Evolutionary conservation across 1,140 invertebrate genomes (phyloP).

Genomic region (Mesaphorura yosii): DNA sequence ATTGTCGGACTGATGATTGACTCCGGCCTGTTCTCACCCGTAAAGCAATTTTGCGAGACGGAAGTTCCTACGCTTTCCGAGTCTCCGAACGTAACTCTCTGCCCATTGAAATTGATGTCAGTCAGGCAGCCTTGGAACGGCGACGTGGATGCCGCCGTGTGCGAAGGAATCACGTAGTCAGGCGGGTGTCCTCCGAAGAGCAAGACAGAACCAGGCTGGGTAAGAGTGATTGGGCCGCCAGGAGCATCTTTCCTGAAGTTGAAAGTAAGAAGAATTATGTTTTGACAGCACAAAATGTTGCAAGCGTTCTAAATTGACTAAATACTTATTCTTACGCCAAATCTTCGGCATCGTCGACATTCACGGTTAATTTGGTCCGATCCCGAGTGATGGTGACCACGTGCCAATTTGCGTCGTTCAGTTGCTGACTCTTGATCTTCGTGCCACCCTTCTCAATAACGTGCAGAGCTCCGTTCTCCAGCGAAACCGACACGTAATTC

Average conservation of each 20-base stretch:
- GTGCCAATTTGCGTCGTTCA: slow-evolving; percentile 83
- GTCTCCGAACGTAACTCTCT: slow-evolving; percentile 65
- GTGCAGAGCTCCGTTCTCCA: slow-evolving; percentile 55
- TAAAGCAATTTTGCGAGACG: slow-evolving; percentile 32
- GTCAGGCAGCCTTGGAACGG: slow-evolving; percentile 73
- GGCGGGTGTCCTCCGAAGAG: slow-evolving; percentile 75
- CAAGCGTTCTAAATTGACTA: slow-evolving; percentile 10
- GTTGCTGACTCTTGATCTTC: slow-evolving; percentile 14
- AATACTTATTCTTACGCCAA: slow-evolving; percentile 43
- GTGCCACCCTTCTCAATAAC: slow-evolving; percentile 36
- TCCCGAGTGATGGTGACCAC: slow-evolving; percentile 71
- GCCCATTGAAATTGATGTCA: slow-evolving; percentile 70
- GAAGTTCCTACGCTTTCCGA: slow-evolving; percentile 43
- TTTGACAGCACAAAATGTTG: neutral
- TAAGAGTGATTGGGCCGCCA: slow-evolving; percentile 45
- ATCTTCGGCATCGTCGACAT: slow-evolving; percentile 69
- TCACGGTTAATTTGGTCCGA: slow-evolving; percentile 50
- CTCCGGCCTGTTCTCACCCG: slow-evolving; percentile 35
- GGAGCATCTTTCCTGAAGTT: slow-evolving; percentile 18
- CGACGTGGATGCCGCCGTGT: slow-evolving; percentile 36
- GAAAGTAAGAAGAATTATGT: slow-evolving; percentile 7
- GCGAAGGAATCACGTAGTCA: slow-evolving; percentile 39
- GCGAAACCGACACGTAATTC: slow-evolving; percentile 51
- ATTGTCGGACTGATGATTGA: slow-evolving; percentile 28
- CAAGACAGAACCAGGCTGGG: slow-evolving; percentile 43